Base-by-base conservation (phyloP, 2,797 vertebrate genomes). In the Tauraco hartlaubi region DNA sequence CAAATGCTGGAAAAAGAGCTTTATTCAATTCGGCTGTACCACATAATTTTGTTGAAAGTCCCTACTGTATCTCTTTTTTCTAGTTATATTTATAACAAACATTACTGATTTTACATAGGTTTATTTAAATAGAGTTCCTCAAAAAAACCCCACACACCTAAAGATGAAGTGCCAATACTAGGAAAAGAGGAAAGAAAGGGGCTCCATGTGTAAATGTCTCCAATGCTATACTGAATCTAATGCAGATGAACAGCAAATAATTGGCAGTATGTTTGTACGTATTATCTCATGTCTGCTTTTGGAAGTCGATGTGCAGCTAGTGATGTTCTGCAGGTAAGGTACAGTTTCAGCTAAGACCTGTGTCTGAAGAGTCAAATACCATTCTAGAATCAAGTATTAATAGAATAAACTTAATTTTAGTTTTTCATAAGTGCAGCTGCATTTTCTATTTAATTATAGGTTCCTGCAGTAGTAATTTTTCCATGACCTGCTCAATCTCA, bases 361-460 rank as follows among this genome's bases (percentile, higher is more conserved):
- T 91, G 88, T 84, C 87, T 84, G 94, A 97, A 78, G 86, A 97
- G 94, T 94, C 89, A 94, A 93, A 95, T 93, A 86, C 73, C 95
- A 95, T 98, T 97, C 97, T 97, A 98, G 93, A 96, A 97, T 97
- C 92, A 95, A 95, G 97, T 98, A 98, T 99, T 99, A 99, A 97
- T 98, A 98, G 98, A 96, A 93, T 97, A 98, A 99, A 99, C 97
- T 97, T 99, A 98, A 98, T 99, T 99, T 98, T 98, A 98, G 98
- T 98, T 97, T 98, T 98, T 98, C 98, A 92, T 97, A 98, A 98
- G 97, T 98, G 98, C 98, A 99, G 99, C 99, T 99, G 98, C 98
- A 98, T 99, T 99, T 99, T 98, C 98, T 96, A 98, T 99, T 99
- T 99, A 99, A 99, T 99, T 99, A 99, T 97, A 98, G 98, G 99